Base-by-base conservation (phyloP, 2,113 vertebrate genomes). In the Laticauda laticaudata region DNA sequence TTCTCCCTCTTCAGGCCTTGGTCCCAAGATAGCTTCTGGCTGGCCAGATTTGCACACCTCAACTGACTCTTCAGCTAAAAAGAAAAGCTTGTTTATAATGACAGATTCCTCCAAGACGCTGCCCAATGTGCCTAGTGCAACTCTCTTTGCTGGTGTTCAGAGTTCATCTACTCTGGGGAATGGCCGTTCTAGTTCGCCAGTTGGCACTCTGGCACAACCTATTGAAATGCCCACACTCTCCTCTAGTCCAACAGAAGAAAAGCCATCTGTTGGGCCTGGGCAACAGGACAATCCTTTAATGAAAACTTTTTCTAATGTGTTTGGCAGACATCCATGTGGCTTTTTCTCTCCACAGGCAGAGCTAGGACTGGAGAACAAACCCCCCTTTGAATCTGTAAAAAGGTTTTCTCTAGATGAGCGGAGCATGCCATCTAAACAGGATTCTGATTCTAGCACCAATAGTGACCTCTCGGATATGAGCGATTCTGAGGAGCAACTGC, bases 391-490 rank as follows among this genome's bases (percentile, higher is more conserved):
- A 97, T 97, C 96, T 96, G 98, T 98, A 91, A 99, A 99, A 97
- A 99, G 99, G 96, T 99, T 99, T 97, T 97, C 97, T 8, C 96
- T 99, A 94, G 99, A 99, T 96, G 99, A 99, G 90, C 98, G 99
- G 91, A 98, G 98, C 94, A 98, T 99, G 92, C 98, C 97, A 0
- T 98, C 98, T 51, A 99, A 98, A 96, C 98, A 98, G 53, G 99
- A 99, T 96, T 99, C 99, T 0, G 99, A 99, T 95, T 99, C 99
- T 85, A 99, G 99, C 95, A 98, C 98, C 94, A 99, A 99, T 97
- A 99, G 99, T 57, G 99, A 99, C 97, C 97, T 99, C 93, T 99
- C 99, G 94, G 99, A 99, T 96, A 97, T 99, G 96, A 99, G 99
- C 90, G 99, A 99, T 95, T 98, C 98, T 43, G 99, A 99, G 96